Evolutionary conservation across 2,888 invertebrate genomes (phyloP), one percentile per base, ranked within the genome.

Genomic region (Automeris io): DNA sequence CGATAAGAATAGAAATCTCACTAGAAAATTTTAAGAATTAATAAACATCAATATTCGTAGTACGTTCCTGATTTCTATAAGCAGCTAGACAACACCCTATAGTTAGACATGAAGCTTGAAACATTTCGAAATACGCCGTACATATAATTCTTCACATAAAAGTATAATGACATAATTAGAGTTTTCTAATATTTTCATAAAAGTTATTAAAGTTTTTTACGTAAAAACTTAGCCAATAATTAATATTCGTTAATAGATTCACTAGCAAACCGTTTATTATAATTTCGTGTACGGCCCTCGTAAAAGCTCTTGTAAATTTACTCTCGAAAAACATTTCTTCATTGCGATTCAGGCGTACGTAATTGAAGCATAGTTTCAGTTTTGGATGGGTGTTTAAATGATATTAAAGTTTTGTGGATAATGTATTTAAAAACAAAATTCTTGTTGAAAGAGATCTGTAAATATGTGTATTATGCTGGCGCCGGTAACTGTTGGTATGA

Each of bases 401-500:
- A 16, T n/a, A 16, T n/a, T 11, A 29, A 2, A 29, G 8, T n/a
- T 16, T 16, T 8, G 13, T 29, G 8, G 13, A 23, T 11, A 60
- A 76, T 79, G 77, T 47, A 52, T 37, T 37, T 49, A 24, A 70
- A 64, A 41, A 79, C 81, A 22, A 70, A 69, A 52, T 44, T 37
- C 40, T 55, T 82, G 32, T 50, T 83, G 3, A 63, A 50, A 57
- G 57, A 55, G 36, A 61, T 69, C 47, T 81, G 80, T 48, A 73
- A 61, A 54, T 79, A 68, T 47, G 74, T 76, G n/a, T 80, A 73
- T 45, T 72, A 68, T 29, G 66, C 79, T 1, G 81, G 81, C 13
- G 68, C 66, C 3, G 79, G 80, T 5, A 76, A 79, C 52, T 80
- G 61, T 50, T 80, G 79, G 77, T 71, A 61, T 39, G 71, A 80